A percentile compares a stretch with the other conserved stretches of the same genome.
Evolutionary conservation across 2,113 vertebrate species (phyloP).

Genomic region (Axis porcinus): DNA sequence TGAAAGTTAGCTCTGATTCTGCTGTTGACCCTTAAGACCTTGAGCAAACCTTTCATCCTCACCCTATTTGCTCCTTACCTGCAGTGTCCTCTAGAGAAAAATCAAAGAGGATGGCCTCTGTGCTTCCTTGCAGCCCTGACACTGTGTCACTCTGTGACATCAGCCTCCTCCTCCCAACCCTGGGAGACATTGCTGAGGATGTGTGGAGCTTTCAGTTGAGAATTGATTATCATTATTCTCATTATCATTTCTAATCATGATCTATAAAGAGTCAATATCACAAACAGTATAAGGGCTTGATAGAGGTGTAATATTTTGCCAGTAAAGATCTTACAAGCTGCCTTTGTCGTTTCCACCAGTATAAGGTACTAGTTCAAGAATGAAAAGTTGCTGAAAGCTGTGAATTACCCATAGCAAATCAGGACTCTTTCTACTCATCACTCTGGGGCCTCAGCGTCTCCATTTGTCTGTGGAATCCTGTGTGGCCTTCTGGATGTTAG

Average conservation of each 20-base stretch:
- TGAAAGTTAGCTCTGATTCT: background rate
- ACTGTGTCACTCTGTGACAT: background rate
- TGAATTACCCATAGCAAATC: background rate
- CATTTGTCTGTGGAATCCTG: background rate
- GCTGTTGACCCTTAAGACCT: background rate
- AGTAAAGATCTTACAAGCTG: background rate
- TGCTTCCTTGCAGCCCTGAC: background rate
- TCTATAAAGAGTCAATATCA: background rate
- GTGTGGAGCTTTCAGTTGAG: background rate
- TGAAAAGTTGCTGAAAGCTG: background rate
- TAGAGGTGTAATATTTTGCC: background rate
- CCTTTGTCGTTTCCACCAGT: background rate
- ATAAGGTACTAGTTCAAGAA: background rate
- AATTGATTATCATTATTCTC: background rate
- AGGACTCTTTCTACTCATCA: background rate
- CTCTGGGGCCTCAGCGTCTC: background rate
- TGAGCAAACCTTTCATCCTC: background rate
- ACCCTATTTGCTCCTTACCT: background rate
- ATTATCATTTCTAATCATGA: background rate
- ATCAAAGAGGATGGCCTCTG: background rate
- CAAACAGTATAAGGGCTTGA: background rate
- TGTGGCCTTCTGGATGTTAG: background rate
- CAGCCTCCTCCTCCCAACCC: background rate
- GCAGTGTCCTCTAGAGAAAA: background rate
- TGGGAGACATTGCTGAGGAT: background rate